Evolutionary conservation across 2,113 vertebrate species (phyloP).

Genomic region (Pseudorhombus dupliciocellatus): DNA sequence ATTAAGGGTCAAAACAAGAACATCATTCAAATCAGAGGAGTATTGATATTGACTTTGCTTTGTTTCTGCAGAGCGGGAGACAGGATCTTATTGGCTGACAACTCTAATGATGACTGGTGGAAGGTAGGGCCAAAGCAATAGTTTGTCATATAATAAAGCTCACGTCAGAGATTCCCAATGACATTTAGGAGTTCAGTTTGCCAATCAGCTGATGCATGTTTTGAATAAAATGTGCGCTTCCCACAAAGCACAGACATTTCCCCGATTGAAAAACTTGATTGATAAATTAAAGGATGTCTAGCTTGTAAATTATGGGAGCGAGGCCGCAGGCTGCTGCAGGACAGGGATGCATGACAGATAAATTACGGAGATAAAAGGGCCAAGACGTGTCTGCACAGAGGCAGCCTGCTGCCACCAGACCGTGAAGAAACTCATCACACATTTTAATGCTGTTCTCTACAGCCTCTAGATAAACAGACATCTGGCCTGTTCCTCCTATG

Average conservation of each 20-base stretch:
- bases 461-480: constrained; percentile 45
- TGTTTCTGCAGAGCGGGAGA: constrained; percentile 88
- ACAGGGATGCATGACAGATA: constrained; percentile 37
- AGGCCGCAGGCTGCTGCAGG: constrained; percentile 23
- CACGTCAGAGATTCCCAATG: not conserved
- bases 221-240: constrained; percentile 1
- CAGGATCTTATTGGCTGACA: constrained; percentile 90
- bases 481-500: constrained; percentile 44
- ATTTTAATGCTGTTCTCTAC: constrained; percentile 39
- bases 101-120: constrained; percentile 98
- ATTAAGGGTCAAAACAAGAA: too few relatives aligned
- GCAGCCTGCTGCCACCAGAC: constrained; percentile 43
- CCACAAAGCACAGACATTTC: not conserved
- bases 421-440: constrained; percentile 46
- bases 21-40: too few relatives aligned
- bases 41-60: not conserved
- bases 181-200: not conserved
- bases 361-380: constrained; percentile 54
- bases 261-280: constrained; percentile 4
- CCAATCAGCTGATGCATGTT: not conserved
- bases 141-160: not conserved
- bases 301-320: constrained; percentile 38
- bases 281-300: constrained; percentile 43
- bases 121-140: constrained; percentile 81
- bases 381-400: constrained; percentile 10